Evolutionary conservation across 2,113 vertebrate species (phyloP).

Genomic region (Pollimyrus isidori): DNA sequence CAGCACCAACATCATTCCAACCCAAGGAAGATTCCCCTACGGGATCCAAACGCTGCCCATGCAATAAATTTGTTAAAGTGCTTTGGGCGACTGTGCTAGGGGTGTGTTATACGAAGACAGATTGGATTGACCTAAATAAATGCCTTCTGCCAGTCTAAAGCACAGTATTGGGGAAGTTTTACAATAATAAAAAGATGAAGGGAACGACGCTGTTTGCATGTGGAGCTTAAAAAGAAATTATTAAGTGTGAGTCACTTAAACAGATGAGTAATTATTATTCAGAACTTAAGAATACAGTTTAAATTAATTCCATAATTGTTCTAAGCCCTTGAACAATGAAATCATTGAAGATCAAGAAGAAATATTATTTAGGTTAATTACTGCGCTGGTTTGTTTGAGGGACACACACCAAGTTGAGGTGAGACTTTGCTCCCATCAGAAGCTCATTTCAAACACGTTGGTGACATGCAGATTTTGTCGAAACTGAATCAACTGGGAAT

Average conservation of each 20-base stretch:
- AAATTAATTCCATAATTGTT: background rate
- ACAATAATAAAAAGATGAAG: background rate
- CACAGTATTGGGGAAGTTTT: background rate
- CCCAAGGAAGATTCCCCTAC: background rate
- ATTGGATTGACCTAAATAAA: background rate
- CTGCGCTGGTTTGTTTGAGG: background rate
- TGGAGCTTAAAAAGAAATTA: background rate
- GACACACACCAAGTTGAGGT: background rate
- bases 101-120: background rate
- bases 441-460: background rate
- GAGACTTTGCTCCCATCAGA: background rate
- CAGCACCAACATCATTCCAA: background rate
- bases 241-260: background rate
- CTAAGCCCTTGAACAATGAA: slow-evolving; percentile 1
- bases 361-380: slow-evolving; percentile 4
- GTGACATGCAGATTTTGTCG: background rate
- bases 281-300: background rate
- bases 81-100: background rate
- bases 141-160: background rate
- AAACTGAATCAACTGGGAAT: background rate
- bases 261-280: background rate
- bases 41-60: background rate
- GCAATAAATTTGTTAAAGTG: background rate
- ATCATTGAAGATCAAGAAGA: background rate
- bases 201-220: background rate